Evolutionary conservation across 2,888 invertebrate genomes (phyloP).

Genomic region (Pedicia rivosa): DNA sequence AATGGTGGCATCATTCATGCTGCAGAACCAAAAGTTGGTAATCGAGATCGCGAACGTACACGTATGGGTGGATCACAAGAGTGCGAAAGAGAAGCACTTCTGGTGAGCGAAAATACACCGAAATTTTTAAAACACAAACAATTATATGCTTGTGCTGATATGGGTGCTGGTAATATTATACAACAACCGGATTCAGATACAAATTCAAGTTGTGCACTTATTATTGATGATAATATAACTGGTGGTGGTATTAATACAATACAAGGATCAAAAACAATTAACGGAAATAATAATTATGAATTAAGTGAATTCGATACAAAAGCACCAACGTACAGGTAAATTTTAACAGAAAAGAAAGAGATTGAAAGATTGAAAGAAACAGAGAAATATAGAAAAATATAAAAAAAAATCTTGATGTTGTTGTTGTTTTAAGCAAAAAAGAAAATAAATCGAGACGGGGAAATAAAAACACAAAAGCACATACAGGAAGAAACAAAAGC

Average conservation of each 20-base stretch:
- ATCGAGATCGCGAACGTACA: conserved; percentile 15
- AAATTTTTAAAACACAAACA: conserved; percentile 14
- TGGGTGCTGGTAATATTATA: conserved; percentile 16
- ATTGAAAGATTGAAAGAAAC: no score
- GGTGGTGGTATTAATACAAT: conserved; percentile 17
- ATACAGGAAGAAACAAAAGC: no score
- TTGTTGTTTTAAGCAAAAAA: no score
- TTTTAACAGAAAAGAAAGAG: no score
- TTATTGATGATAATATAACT: conserved; percentile 29
- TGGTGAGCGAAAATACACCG: conserved; percentile 14
- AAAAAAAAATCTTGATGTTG: no score
- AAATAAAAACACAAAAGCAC: no score
- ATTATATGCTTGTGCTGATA: conserved; percentile 12
- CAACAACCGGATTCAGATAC: conserved; percentile 39
- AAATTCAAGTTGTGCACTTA: conserved; percentile 39
- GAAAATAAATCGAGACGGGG: no score
- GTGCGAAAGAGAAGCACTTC: conserved; percentile 16
- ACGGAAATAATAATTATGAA: conserved; percentile 66
- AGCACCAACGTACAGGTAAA: conserved; percentile 16
- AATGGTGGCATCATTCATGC: conserved; percentile 16
- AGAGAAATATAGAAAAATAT: no score
- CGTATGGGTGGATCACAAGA: conserved; percentile 16
- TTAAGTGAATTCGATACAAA: conserved; percentile 48
- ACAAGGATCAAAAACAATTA: conserved; percentile 40
- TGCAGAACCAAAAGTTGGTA: conserved; percentile 15